These are phyloP conservation scores for Notechis scutatus DNA, from an alignment of 2,113 vertebrate species.

Conservation along the genomic window DNA sequence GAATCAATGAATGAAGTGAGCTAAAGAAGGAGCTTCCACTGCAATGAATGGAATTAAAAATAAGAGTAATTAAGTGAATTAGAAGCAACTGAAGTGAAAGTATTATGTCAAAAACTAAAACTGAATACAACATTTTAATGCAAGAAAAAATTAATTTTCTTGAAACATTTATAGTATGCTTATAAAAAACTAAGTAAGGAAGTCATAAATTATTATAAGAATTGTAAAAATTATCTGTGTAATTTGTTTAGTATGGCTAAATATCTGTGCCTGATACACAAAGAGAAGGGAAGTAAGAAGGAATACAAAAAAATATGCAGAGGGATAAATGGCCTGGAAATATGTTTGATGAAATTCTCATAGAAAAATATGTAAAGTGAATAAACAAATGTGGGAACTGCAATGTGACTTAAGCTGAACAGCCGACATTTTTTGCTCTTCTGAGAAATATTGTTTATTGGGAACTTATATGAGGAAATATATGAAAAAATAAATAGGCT, in stretches of 20 bases:
- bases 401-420: not conserved
- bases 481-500: not conserved
- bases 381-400: not conserved
- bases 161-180: not conserved
- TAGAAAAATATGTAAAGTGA: not conserved
- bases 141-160: not conserved
- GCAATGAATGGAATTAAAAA: not conserved
- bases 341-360: not conserved
- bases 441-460: not conserved
- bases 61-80: not conserved
- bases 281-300: not conserved
- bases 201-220: not conserved
- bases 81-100: not conserved
- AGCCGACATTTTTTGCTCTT: not conserved
- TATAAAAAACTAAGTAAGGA: not conserved
- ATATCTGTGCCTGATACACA: not conserved
- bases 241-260: not conserved
- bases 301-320: not conserved
- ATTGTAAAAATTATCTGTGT: not conserved
- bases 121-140: not conserved
- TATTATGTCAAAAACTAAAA: not conserved
- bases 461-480: not conserved
- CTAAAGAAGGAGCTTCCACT: not conserved
- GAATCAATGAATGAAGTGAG: not conserved
- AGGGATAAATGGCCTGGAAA: not conserved